Base-by-base conservation (phyloP, 2,888 invertebrate species). In the Sinopyrophorus schimmeli region DNA sequence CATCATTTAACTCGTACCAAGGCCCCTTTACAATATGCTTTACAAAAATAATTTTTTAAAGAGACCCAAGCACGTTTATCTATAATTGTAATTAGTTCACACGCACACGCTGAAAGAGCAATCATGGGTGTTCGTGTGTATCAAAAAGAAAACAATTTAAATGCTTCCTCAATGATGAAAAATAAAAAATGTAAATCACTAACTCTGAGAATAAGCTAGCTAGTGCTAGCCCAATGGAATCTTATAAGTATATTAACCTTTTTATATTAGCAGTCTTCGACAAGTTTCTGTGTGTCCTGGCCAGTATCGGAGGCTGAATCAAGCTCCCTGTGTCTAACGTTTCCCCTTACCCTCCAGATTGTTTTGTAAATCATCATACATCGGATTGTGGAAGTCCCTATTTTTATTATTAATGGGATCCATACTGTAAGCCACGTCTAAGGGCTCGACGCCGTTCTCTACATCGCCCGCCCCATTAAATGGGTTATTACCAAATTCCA, bases 351-450 rank as follows among this genome's bases (percentile, higher is more conserved):
- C 74, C 58, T 81, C 81, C 14, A 76, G 74, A 59, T 71, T 77
- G 55, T 84, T 77, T 59, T 86, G 85, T 42, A 87, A 88, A 32
- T 92, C 92, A 68, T 98, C 97, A 74, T 97, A 98, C 90, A 97
- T 95, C 32, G 97, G 97, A 77, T 98, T 98, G 67, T 92, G 89
- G 78, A 98, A 98, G 75, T 98, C 96, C 39, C 95, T 79, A 47
- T 85, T 86, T 73, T 91, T 92, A 60, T 84, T 81, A 60, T 80
- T 79, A 2, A 87, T 81, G 54, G 90, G 87, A 64, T 88, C 87
- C 63, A 92, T 74, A 65, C 82, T 86, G 73, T 91, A 91, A 48
- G 88, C 89, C 24, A 84, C 83, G 66, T 89, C 91, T 20, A 85
- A 74, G 5, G 86, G 84, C 70, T 83, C 83, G 1, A 74, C 68